Percentiles rank a stretch among this genome's conserved stretches.
These are phyloP conservation scores for Gnathonemus echidnorhynchus DNA, from an alignment of 2,113 vertebrate genomes.

Conservation along the genomic window DNA sequence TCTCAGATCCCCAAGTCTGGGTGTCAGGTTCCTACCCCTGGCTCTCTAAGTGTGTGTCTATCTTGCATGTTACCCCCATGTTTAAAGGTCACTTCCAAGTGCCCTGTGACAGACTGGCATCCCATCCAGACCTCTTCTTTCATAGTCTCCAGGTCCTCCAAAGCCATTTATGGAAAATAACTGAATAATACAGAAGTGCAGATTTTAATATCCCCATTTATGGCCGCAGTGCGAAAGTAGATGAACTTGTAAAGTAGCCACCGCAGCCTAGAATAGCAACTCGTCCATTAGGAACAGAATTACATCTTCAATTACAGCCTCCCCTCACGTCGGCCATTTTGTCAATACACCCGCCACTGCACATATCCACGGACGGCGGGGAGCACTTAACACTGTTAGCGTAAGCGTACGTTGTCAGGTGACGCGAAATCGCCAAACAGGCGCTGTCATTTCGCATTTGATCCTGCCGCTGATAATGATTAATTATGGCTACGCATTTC, in stretches of 20 bases:
- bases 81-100: neutral
- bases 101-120: neutral
- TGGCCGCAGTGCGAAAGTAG: neutral
- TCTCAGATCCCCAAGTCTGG: neutral
- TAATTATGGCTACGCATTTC: conserved; percentile 44
- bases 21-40: neutral
- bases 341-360: conserved; percentile 24
- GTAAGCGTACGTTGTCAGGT: conserved; percentile 25
- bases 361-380: conserved; percentile 12
- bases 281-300: conserved; percentile 21
- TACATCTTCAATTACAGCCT: conserved; percentile 22
- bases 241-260: neutral
- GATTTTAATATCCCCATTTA: neutral
- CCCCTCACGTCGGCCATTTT: conserved; percentile 23
- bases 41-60: neutral
- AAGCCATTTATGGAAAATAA: neutral
- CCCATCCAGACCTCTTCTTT: neutral
- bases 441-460: conserved; percentile 46
- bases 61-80: neutral
- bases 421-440: conserved; percentile 37
- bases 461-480: conserved; percentile 49
- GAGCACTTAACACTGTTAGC: conserved; percentile 34
- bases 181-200: neutral
- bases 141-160: neutral
- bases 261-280: neutral